Conservation (phyloP, 2,797 vertebrate species). For the Alca torda region DNA sequence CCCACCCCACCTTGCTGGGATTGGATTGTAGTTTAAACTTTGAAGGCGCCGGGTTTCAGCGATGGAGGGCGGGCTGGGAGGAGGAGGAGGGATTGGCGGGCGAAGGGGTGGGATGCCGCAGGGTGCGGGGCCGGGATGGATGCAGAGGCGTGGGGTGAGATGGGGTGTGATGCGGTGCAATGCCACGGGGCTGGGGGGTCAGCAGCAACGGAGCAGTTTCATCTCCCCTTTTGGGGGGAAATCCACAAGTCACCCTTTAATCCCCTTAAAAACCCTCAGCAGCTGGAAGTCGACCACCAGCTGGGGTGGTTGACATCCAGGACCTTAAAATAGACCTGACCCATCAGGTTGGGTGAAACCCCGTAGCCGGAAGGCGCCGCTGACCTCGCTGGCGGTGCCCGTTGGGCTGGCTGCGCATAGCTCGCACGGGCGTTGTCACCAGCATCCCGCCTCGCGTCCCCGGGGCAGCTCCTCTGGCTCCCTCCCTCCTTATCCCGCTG, state of each 20-base stretch:
- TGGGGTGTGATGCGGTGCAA: fast-evolving
- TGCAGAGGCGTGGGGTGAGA: neutral
- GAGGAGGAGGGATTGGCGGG: neutral
- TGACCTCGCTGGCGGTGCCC: neutral
- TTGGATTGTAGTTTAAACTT: neutral
- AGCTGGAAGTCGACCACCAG: neutral
- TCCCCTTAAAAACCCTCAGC: neutral
- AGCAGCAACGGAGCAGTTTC: neutral
- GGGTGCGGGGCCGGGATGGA: neutral
- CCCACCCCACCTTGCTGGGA: neutral
- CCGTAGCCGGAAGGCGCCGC: fast-evolving
- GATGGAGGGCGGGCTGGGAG: neutral
- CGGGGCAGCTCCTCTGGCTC: neutral
- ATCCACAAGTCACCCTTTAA: neutral
- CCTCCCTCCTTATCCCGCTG: neutral
- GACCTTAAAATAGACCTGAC: neutral
- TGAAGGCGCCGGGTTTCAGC: neutral
- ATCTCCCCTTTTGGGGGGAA: neutral
- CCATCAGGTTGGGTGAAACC: neutral
- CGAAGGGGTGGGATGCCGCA: neutral
- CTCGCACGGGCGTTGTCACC: neutral
- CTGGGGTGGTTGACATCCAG: neutral
- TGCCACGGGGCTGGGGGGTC: fast-evolving
- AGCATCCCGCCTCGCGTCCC: neutral
- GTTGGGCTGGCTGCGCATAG: neutral